Evolutionary conservation across 1,140 invertebrate species (phyloP), one percentile per base, ranked within the genome.

Genomic region (Pseudomyrmex flavicornis): DNA sequence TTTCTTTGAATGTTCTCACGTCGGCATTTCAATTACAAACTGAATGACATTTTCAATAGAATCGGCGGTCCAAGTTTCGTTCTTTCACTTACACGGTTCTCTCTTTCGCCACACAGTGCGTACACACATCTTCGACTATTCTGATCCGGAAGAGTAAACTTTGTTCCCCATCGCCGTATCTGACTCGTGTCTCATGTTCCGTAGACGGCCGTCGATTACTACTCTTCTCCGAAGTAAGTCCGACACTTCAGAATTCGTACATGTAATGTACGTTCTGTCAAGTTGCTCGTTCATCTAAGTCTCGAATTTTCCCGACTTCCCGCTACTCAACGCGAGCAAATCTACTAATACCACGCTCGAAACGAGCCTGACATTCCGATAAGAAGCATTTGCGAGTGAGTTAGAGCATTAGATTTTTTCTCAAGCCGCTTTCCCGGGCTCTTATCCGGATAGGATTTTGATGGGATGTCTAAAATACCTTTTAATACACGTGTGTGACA

Each of bases 131-230:
- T 50, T 46, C 46, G 72, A 80, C 12, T 54, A 58, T 44, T 46
- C 50, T 80, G 74, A 84, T 88, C 75, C 70, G 75, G 52, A 85
- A 85, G 87, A 76, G 75, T 85, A 87, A 88, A 88, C 87, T 87
- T 85, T 62, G 74, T 82, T 87, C 54, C 46, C 63, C 54, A 10
- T 69, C 35, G 61, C 61, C 74, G 68, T 73, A 66, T 84, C 85
- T 52, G 54, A 87, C 22, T 48, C 58, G 46, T 50, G 76, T 70
- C 73, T 44, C 61, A 86, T 83, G 59, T 86, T 73, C 26, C 61
- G 22, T 10, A 65, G 65, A 65, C 8, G 52, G 15, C 56, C 13
- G 56, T 63, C 85, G 74, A 79, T 87, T 88, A 74, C 82, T 35
- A 62, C 69, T 88, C 61, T 87, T 7, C 56, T 65, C 13, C 79